Evolutionary conservation across 2,888 invertebrate genomes (phyloP).

Genomic region (Mesorhabditis spiculigera): DNA sequence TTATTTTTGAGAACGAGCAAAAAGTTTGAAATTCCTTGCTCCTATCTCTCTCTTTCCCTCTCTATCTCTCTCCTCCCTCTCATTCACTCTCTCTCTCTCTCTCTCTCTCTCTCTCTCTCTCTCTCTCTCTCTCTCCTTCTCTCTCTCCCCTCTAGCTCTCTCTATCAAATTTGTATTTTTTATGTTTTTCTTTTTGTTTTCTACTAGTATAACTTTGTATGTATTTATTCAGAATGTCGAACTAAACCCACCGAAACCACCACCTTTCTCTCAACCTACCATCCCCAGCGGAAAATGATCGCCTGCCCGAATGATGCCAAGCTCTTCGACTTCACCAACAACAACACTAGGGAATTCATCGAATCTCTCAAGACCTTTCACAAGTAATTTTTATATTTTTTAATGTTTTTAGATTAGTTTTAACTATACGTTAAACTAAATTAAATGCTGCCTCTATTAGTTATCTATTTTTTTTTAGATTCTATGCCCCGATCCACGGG

Average conservation of each 20-base stretch:
- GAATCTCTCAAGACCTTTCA: conserved; percentile 35
- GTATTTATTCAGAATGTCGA: neutral
- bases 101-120: too few species aligned
- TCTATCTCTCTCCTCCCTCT: too few species aligned
- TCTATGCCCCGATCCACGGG: conserved; percentile 53
- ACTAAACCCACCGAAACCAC: neutral
- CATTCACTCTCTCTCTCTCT: too few species aligned
- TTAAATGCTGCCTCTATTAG: neutral
- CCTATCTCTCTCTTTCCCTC: too few species aligned
- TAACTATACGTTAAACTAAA: too few species aligned
- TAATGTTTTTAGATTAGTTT: neutral
- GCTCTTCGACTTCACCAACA: conserved; percentile 44
- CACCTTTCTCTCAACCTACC: neutral
- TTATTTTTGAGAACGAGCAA: too few species aligned
- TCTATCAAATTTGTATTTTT: neutral
- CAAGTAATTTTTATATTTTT: conserved; percentile 21
- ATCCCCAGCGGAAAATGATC: conserved; percentile 21
- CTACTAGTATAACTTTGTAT: neutral
- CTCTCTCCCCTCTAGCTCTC: neutral
- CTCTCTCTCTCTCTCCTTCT: too few species aligned
- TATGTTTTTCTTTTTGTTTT: neutral
- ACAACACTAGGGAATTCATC: conserved; percentile 36
- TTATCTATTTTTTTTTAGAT: conserved; percentile 24
- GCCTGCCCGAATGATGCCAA: conserved; percentile 46
- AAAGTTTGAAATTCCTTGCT: too few species aligned